Evolutionary conservation across 2,888 invertebrate species (phyloP).

Genomic region (Eulithis testata): DNA sequence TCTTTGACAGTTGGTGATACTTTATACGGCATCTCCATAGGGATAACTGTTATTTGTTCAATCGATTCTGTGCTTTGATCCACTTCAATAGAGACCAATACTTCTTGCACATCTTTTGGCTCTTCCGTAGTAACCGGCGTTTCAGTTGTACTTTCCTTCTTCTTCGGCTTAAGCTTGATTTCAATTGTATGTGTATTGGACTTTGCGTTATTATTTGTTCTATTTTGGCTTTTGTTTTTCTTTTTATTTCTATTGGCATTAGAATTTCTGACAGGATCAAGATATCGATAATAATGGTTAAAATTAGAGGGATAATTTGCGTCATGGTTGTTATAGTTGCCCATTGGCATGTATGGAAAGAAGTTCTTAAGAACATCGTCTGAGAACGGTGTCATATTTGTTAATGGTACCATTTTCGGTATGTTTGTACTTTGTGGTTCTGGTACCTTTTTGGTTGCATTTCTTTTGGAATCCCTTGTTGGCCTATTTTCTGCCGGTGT

Average conservation of each 20-base stretch:
- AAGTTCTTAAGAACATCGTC: conserved; percentile 32
- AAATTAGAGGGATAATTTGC: conserved; percentile 41
- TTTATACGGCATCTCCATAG: conserved; percentile 36
- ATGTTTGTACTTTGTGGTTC: conserved; percentile 3
- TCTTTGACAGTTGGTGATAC: conserved; percentile 28
- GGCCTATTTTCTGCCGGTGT: conserved; percentile 42
- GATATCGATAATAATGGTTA: conserved; percentile 44
- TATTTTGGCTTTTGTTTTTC: conserved; percentile 28
- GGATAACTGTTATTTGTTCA: conserved; percentile 33
- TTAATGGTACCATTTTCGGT: conserved; percentile 2
- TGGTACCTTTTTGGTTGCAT: conserved; percentile 13
- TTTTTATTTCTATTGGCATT: conserved; percentile 32
- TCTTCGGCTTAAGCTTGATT: conserved; percentile 36
- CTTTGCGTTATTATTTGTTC: conserved; percentile 9
- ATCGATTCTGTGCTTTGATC: conserved; percentile 32
- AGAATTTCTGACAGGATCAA: conserved; percentile 20
- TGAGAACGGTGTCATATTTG: conserved; percentile 19
- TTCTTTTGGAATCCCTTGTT: conserved; percentile 41
- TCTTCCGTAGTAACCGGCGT: conserved; percentile 23
- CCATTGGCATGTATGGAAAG: conserved; percentile 37
- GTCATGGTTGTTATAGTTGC: conserved; percentile 34
- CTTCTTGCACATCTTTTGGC: conserved; percentile 36
- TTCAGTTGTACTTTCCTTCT: conserved; percentile 34
- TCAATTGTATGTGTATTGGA: conserved; percentile 22
- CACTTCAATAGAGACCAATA: conserved; percentile 35